Evolutionary conservation across 2,113 vertebrate genomes (phyloP), one percentile per base, ranked within the genome.

Genomic region (Glaucomys volans): DNA sequence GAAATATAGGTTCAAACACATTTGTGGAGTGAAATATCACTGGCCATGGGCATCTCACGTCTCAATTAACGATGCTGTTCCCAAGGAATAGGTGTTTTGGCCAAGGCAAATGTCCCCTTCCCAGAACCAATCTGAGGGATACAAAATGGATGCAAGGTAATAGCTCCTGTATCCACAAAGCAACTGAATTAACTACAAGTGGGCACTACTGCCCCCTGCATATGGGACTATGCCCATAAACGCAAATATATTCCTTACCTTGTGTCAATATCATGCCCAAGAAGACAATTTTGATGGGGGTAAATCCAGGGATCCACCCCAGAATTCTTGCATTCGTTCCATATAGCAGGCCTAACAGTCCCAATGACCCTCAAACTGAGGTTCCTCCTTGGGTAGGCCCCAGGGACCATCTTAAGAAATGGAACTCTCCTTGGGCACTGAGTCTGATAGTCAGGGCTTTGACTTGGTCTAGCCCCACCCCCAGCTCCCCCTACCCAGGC

Each of bases 1-100:
- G 69, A 97, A 92, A 97, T 91, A 32, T 90, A 26, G 59, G 14
- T 85, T 95, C 40, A 95, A 87, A 62, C 30, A 94, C 57, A 44
- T 40, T 64, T 16, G 8, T 30, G 24, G 13, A 86, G 4, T 18
- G 4, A 82, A 77, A 74, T 26, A 88, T 66, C 44, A 13, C 54
- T 59, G 50, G 62, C 35, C 35, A 74, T 2, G 62, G 72, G 52
- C 62, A 89, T 47, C 47, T 83, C 44, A 69, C 17, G 83, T 5
- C 42, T 92, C 37, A 11, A 80, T 6, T 67, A 28, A 89, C 2
- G 32, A 82, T 42, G 40, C 22, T 83, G 32, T 59, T 89, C 64
- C 62, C 40, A 20, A 86, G 18, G 7, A 35, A 72, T 1, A 77
- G 50, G 40, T 32, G 4, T 93, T 80, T 75, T 67, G 16, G 76